Evolutionary conservation across 2,888 invertebrate species (phyloP), one percentile per base, ranked within the genome.

Genomic region (Drepanosiphum platanoidis): DNA sequence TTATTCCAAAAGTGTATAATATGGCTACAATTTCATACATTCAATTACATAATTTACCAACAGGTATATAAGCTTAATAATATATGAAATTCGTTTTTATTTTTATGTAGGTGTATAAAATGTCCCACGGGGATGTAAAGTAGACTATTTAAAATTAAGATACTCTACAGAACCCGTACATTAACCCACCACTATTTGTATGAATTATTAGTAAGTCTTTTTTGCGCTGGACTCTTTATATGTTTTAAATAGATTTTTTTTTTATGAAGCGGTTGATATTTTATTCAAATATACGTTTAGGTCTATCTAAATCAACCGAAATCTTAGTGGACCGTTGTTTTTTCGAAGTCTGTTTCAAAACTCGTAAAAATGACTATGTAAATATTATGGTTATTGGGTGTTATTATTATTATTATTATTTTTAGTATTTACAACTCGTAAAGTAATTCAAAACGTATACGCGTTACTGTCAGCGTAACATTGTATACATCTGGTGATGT

Each of bases 381-480:
- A 30, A 42, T 15, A 75, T 64, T 66, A 79, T 32, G 22, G 32
- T 39, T 64, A 64, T 78, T 78, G 34, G 32, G 32, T 36, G 52
- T 32, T 34, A 75, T 58, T 58, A 36, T 27, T 27, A n/a, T n/a
- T n/a, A n/a, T n/a, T n/a, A n/a, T n/a, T n/a, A n/a, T 58, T 52
- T 75, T 34, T 58, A 27, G 27, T 58, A 9, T 58, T 30, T 42
- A 64, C 32, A 22, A 52, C 46, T 79, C n/a, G 32, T 79, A 22
- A 52, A 80, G 70, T 70, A 36, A 70, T 80, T 52, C 36, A 32
- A 80, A 70, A 70, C 15, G 8, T 27, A 66, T 42, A 22, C 46
- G 3, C 27, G 30, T 42, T 66, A 46, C 3, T 68, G n/a, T 42
- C 15, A 34, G 8, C n/a, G 68, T 36, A 68, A 36, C 42, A 42